Conservation (phyloP, 2,797 vertebrate species). For the Chelidonichthys spinosus region DNA sequence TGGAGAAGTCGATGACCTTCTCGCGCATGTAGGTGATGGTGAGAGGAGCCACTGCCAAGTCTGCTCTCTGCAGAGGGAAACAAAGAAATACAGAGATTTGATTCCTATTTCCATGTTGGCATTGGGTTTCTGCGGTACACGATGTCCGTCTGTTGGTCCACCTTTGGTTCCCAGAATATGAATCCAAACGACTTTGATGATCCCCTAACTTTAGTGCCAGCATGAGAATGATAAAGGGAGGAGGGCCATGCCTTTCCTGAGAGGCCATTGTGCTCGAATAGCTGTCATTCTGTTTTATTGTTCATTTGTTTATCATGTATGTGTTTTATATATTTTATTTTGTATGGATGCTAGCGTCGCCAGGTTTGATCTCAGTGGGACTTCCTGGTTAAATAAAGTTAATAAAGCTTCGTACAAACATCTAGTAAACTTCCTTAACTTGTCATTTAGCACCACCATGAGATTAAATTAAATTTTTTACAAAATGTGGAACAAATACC, state of each 20-base stretch:
- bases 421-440: not conserved
- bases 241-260: no score
- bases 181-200: not conserved
- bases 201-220: not conserved
- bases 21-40: conserved; percentile 97
- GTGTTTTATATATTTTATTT: no score
- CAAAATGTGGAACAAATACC: not conserved
- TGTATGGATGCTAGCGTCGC: no score
- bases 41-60: conserved; percentile 95
- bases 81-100: not conserved
- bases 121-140: not conserved
- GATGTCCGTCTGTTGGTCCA: not conserved
- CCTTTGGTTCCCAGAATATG: not conserved
- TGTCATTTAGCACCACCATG: not conserved
- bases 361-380: no score
- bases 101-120: not conserved
- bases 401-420: not conserved
- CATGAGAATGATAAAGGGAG: no score
- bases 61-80: conserved; percentile 89
- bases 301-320: no score
- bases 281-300: no score
- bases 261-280: no score
- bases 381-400: no score
- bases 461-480: not conserved
- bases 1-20: conserved; percentile 97